These are phyloP conservation scores for Anadara kagoshimensis DNA, from an alignment of 1,140 invertebrate species.

Conservation along the genomic window DNA sequence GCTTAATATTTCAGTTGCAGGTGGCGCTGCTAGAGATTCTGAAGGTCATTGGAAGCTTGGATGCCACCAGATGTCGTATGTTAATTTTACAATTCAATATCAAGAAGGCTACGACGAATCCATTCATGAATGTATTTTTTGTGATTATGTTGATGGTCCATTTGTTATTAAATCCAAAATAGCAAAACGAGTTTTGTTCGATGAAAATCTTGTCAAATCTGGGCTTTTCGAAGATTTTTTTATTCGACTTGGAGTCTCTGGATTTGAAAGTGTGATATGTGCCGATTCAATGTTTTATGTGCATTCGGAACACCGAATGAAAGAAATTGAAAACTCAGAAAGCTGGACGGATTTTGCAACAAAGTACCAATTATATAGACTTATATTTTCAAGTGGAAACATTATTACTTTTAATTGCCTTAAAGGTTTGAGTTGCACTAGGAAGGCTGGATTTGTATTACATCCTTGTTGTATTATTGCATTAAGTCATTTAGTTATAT, in stretches of 20 bases:
- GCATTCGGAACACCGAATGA: not conserved
- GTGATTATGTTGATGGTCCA: conserved; percentile 63
- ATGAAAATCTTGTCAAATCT: conserved; percentile 30
- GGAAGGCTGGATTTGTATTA: conserved; percentile 7
- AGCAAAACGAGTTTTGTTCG: conserved; percentile 46
- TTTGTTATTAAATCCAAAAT: conserved; percentile 54
- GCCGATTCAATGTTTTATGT: conserved; percentile 64
- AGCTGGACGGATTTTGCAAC: conserved; percentile 10
- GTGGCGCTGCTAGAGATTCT: conserved; percentile 56
- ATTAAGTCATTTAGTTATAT: conserved; percentile 32
- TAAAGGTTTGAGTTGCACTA: conserved; percentile 2
- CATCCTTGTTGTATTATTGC: conserved; percentile 35
- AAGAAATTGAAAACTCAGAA: not conserved
- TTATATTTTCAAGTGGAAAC: conserved; percentile 8
- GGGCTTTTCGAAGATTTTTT: conserved; percentile 65
- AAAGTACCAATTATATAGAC: conserved; percentile 21
- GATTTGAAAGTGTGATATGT: conserved; percentile 50
- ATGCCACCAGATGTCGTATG: conserved; percentile 59
- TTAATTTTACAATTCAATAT: conserved; percentile 57
- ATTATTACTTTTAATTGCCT: conserved; percentile 10
- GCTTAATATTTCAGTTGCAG: conserved; percentile 43
- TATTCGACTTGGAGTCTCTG: conserved; percentile 43
- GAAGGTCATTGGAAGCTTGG: conserved; percentile 66
- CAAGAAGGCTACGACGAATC: conserved; percentile 65
- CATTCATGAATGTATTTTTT: conserved; percentile 64